These are phyloP conservation scores for Okapia johnstoni DNA, from an alignment of 2,113 vertebrate genomes.

Conservation along the genomic window DNA sequence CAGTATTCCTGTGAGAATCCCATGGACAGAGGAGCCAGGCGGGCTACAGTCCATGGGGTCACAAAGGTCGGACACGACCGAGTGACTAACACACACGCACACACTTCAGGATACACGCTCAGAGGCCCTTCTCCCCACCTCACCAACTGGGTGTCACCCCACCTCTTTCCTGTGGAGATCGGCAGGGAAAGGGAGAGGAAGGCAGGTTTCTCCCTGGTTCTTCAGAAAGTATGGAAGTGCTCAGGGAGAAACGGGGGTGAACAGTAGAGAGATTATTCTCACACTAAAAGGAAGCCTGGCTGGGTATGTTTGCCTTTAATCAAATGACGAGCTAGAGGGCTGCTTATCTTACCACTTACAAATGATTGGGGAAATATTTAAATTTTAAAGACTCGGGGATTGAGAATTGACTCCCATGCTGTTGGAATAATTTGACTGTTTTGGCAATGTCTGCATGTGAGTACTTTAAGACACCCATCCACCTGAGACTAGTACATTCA, in stretches of 20 bases:
- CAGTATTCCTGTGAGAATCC: background rate
- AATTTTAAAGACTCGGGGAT: background rate
- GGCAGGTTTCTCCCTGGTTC: background rate
- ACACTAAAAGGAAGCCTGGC: background rate
- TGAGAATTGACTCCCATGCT: background rate
- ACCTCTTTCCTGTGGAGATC: background rate
- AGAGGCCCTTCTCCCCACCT: background rate
- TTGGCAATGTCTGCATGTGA: background rate
- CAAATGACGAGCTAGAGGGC: background rate
- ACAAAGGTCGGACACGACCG: background rate
- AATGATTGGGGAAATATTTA: background rate
- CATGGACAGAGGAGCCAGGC: background rate
- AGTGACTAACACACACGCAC: background rate
- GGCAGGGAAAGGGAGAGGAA: background rate
- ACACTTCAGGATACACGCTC: accelerated
- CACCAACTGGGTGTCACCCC: background rate
- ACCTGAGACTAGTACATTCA: background rate
- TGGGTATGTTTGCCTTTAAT: background rate
- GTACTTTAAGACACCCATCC: background rate
- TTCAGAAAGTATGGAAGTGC: background rate
- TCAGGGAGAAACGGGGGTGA: background rate
- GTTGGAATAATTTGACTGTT: background rate
- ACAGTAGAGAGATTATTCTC: background rate
- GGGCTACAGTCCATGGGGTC: background rate
- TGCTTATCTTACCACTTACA: background rate